phyloP scores from a whole-genome alignment of 2,888 invertebrate species.

The Rhabditoides inermis region DNA sequence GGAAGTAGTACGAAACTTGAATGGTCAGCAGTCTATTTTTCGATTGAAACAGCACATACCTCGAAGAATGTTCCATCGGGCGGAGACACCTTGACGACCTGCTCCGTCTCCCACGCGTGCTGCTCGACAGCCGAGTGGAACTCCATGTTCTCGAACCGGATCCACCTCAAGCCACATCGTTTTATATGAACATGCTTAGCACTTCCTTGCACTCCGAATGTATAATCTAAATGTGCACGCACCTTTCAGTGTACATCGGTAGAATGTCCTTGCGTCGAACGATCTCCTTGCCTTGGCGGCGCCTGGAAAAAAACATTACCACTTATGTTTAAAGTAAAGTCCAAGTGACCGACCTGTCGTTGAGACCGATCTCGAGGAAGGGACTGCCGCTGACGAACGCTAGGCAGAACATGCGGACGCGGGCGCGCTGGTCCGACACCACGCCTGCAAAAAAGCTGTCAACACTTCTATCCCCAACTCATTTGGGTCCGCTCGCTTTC shows the following conservation, averaged over 20 bases:
- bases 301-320: not conserved
- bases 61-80: slow-evolving; percentile 51
- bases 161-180: too few relatives aligned
- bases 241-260: slow-evolving; percentile 88
- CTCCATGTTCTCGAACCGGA: slow-evolving; percentile 82
- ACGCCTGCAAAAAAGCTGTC: too few relatives aligned
- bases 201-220: too few relatives aligned
- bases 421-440: slow-evolving; percentile 74
- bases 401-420: slow-evolving; percentile 86
- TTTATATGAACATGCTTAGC: too few relatives aligned
- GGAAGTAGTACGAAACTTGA: too few relatives aligned
- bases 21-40: not conserved
- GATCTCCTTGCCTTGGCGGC: too few relatives aligned
- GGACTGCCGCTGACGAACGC: slow-evolving; percentile 95
- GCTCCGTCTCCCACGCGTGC: slow-evolving; percentile 66
- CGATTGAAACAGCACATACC: slow-evolving; percentile 13
- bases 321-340: too few relatives aligned
- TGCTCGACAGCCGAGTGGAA: slow-evolving; percentile 83
- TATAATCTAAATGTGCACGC: too few relatives aligned
- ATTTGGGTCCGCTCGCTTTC: too few relatives aligned
- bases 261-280: slow-evolving; percentile 98
- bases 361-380: slow-evolving; percentile 87
- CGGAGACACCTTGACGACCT: slow-evolving; percentile 52
- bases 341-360: too few relatives aligned
- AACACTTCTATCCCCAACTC: too few relatives aligned